phyloP scores from a whole-genome alignment of 2,888 invertebrate species.

The Eupsilia transversa region DNA sequence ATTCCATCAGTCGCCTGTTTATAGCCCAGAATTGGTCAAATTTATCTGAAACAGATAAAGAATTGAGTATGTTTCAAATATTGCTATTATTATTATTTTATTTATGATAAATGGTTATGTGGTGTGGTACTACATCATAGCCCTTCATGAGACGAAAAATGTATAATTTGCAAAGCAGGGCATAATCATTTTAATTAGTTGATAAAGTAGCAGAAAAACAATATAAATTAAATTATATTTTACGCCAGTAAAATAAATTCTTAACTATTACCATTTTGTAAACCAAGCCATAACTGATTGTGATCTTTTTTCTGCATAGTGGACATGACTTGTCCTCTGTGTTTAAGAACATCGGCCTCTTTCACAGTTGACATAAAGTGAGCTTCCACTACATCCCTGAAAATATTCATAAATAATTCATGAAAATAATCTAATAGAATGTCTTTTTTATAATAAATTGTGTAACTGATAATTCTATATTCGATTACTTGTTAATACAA shows the following conservation, averaged over 20 bases:
- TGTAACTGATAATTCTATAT: slow-evolving; percentile 2
- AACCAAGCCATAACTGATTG: slow-evolving; percentile 98
- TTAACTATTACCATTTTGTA: slow-evolving; percentile 94
- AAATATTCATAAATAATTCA: slow-evolving; percentile 59
- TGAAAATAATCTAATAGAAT: neutral
- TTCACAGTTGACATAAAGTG: slow-evolving; percentile 98
- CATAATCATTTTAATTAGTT: neutral
- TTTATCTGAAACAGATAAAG: slow-evolving; percentile 93
- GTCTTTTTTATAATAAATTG: neutral
- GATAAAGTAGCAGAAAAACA: neutral
- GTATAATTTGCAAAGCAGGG: neutral
- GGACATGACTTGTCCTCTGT: slow-evolving; percentile 96
- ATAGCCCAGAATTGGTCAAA: slow-evolving; percentile 99
- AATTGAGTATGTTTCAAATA: neutral
- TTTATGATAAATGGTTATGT: neutral
- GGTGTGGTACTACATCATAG: neutral
- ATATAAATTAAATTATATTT: neutral
- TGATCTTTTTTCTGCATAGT: slow-evolving; percentile 99
- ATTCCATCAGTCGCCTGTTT: slow-evolving; percentile 98
- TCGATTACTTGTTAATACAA: slow-evolving; percentile 94
- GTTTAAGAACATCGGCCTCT: slow-evolving; percentile 99
- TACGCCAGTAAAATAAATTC: neutral
- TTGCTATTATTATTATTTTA: neutral
- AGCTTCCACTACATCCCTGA: slow-evolving; percentile 97
- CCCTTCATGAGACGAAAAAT: neutral